Conservation (phyloP, 2,888 invertebrate genomes). For the Phyllotreta cruciferae region DNA sequence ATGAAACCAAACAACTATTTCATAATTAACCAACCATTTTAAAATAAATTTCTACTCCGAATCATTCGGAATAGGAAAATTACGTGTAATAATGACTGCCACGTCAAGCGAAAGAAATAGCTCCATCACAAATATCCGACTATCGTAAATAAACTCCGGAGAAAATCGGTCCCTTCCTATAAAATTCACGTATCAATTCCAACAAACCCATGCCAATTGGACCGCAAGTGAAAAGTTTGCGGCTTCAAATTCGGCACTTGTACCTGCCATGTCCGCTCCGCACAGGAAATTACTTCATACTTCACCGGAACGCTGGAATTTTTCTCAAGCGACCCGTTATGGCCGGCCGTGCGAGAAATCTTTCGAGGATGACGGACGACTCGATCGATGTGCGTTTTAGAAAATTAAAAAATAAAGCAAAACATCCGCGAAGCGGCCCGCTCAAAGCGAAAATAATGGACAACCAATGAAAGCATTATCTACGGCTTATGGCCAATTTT, state of each 20-base stretch:
- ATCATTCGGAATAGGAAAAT: too few relatives aligned
- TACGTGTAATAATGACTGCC: too few relatives aligned
- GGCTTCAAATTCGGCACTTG: constrained; percentile 32
- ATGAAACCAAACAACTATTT: constrained; percentile 7
- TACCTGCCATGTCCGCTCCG: constrained; percentile 25
- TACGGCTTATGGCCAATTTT: constrained; percentile 5
- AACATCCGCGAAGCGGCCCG: too few relatives aligned
- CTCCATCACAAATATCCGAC: background rate
- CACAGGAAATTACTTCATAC: constrained; percentile 40
- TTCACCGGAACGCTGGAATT: constrained; percentile 24
- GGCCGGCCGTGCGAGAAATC: constrained; percentile 7
- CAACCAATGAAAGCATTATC: constrained; percentile 1
- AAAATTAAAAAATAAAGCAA: constrained; percentile 13
- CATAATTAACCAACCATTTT: too few relatives aligned
- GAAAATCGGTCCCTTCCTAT: background rate
- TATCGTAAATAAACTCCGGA: constrained; percentile 3
- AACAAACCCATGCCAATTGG: constrained; percentile 4
- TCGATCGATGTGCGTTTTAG: constrained; percentile 1
- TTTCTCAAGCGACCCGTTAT: constrained; percentile 10
- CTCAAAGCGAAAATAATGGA: constrained; percentile 9
- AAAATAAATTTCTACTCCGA: too few relatives aligned
- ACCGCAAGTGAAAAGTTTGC: constrained; percentile 15
- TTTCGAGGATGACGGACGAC: constrained; percentile 6
- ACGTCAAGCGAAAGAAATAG: too few relatives aligned
- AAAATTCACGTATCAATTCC: constrained; percentile 5